Base-by-base conservation (phyloP, 2,797 vertebrate species). In the Rhinophrynus dorsalis region DNA sequence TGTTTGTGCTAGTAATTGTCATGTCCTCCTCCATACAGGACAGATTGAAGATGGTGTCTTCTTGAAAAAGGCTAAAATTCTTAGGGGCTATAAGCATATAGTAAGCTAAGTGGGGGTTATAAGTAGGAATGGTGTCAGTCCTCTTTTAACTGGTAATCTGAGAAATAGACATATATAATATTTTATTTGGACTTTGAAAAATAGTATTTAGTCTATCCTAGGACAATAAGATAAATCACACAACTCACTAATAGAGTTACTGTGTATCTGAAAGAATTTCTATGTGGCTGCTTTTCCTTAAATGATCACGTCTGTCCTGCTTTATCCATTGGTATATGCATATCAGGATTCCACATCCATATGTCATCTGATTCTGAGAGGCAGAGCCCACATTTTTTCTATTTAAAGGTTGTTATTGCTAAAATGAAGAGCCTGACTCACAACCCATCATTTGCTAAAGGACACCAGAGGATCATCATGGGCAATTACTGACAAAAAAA, bases 391-490 rank as follows among this genome's bases (percentile, higher is more conserved):
- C 67, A 60, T 51, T 60, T 68, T 32, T 61, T 60, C 67, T 68
- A 68, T 68, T 60, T 68, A 52, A 60, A 68, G 56, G 24, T 21
- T 68, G 35, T 52, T 44, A 32, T 68, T 68, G 58, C 56, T 42
- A 44, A 68, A 61, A 60, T 60, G 30, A 61, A 68, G n/a, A 42
- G 45, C 37, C 67, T 68, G 67, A 68, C 67, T 68, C 67, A 68
- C 38, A 60, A 42, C 56, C 47, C 50, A 68, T 54, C 27, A 61
- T 59, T 68, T 68, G 50, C 55, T 57, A 57, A 60, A 32, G 59
- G 48, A 70, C 42, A 26, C 21, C 26, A 42, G 18, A 24, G 47
- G n/a, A 68, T 68, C 32, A 58, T 56, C 33, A 35, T 27, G 42
- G 40, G 21, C 42, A 51, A 50, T 52, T 33, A n/a, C 47, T 51